These are phyloP conservation scores for Pseudoatta argentina DNA, from an alignment of 1,140 invertebrate genomes.

Conservation along the genomic window DNA sequence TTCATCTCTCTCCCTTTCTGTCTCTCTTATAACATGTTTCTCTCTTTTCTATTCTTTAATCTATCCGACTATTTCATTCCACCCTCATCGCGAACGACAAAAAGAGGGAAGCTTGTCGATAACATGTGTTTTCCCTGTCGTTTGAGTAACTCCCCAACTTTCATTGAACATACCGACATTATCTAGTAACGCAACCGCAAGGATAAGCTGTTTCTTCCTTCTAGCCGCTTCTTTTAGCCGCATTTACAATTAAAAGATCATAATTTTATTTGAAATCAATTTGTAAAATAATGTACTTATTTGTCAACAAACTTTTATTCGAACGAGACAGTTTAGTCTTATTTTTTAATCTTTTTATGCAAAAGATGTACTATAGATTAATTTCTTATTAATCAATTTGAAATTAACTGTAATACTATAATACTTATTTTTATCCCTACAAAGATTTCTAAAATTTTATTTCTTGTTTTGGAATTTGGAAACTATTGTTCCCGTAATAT, in stretches of 20 bases:
- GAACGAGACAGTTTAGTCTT: neutral
- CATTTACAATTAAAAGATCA: constrained; percentile 73
- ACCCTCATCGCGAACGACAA: constrained; percentile 59
- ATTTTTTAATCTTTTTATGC: neutral
- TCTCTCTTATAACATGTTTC: constrained; percentile 67
- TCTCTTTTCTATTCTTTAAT: constrained; percentile 51
- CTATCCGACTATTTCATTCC: constrained; percentile 62
- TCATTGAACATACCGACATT: constrained; percentile 24
- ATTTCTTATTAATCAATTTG: neutral
- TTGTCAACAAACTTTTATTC: neutral
- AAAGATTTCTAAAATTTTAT: neutral
- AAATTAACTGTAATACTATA: neutral
- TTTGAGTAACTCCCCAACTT: constrained; percentile 49
- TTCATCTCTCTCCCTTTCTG: constrained; percentile 65
- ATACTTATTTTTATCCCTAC: neutral
- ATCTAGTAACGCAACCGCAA: neutral
- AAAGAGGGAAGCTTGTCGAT: constrained; percentile 71
- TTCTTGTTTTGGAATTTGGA: neutral
- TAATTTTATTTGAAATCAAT: constrained; percentile 76
- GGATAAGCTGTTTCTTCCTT: neutral
- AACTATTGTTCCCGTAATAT: neutral
- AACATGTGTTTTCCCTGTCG: constrained; percentile 73
- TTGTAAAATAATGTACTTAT: constrained; percentile 58
- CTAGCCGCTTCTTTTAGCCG: constrained; percentile 11
- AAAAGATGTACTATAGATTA: neutral